These are phyloP conservation scores for Alosa alosa DNA, from an alignment of 2,113 vertebrate species.

Conservation along the genomic window DNA sequence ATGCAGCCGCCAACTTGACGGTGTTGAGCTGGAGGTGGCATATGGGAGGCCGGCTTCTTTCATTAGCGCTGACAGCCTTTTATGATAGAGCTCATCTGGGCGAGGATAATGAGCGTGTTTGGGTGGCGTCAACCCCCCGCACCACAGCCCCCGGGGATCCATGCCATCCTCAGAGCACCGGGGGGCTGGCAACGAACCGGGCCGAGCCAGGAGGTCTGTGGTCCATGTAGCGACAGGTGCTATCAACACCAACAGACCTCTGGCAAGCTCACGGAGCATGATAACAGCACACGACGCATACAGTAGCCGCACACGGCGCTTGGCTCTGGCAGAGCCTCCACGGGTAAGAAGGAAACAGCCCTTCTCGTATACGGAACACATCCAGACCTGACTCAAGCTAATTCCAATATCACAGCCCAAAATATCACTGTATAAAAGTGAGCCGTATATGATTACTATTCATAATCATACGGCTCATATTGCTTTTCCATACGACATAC, in stretches of 20 bases:
- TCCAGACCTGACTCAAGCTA: neutral
- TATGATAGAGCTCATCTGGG: conserved; percentile 31
- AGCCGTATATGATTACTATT: neutral
- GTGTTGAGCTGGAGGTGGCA: conserved; percentile 20
- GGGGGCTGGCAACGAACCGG: neutral
- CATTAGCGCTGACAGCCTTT: conserved; percentile 32
- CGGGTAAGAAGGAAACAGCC: neutral
- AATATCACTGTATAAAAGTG: neutral
- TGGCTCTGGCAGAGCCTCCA: neutral
- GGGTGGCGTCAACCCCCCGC: conserved; percentile 28
- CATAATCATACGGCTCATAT: neutral
- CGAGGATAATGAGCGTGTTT: conserved; percentile 33
- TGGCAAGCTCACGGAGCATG: neutral
- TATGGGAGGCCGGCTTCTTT: conserved; percentile 27
- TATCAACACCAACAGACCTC: conserved; percentile 13
- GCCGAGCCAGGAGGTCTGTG: neutral
- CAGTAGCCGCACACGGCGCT: too few species aligned
- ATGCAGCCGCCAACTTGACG: neutral
- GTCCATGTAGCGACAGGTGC: conserved; percentile 20
- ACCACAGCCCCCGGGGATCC: neutral
- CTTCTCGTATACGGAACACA: neutral
- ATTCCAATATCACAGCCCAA: neutral
- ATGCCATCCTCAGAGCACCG: neutral
- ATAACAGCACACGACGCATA: neutral
- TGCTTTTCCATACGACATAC: neutral